Evolutionary conservation across 2,113 vertebrate species (phyloP).

Genomic region (Tonatia bakeri): DNA sequence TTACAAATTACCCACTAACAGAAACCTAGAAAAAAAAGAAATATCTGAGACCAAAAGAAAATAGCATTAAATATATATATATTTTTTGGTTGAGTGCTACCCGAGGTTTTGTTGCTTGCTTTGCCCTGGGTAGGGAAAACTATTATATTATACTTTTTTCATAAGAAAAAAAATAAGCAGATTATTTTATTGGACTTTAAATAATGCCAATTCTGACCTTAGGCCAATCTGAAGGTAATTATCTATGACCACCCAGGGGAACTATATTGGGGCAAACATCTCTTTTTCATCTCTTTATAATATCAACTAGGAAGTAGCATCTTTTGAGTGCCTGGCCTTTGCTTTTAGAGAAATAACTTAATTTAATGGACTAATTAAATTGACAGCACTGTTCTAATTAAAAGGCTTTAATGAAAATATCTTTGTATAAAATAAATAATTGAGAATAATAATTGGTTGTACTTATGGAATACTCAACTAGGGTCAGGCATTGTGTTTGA

Average conservation of each 20-base stretch:
- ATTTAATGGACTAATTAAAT: not conserved
- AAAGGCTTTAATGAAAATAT: slow-evolving; percentile 17
- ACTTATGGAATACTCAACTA: not conserved
- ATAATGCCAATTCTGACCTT: slow-evolving; percentile 26
- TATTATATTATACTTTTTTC: not conserved
- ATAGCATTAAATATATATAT: not conserved
- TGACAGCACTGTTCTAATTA: not conserved
- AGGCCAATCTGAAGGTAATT: slow-evolving; percentile 31
- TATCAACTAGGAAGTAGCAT: not conserved
- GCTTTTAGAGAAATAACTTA: not conserved
- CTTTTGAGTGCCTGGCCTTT: not conserved
- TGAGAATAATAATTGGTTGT: not conserved
- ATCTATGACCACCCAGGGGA: not conserved
- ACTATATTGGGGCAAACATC: not conserved
- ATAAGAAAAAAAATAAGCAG: slow-evolving; percentile 25
- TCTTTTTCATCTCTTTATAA: not conserved
- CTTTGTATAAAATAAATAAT: slow-evolving; percentile 14
- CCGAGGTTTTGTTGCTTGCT: slow-evolving; percentile 18
- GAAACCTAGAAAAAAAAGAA: not conserved
- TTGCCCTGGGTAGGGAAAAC: not conserved
- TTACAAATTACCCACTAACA: not conserved
- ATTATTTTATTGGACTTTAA: not conserved
- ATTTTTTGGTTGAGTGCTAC: not conserved
- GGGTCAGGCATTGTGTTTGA: not conserved
- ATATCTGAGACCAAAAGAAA: not conserved